Evolutionary conservation across 2,797 vertebrate genomes (phyloP), one percentile per base, ranked within the genome.

Genomic region (Peromyscus attwateri): DNA sequence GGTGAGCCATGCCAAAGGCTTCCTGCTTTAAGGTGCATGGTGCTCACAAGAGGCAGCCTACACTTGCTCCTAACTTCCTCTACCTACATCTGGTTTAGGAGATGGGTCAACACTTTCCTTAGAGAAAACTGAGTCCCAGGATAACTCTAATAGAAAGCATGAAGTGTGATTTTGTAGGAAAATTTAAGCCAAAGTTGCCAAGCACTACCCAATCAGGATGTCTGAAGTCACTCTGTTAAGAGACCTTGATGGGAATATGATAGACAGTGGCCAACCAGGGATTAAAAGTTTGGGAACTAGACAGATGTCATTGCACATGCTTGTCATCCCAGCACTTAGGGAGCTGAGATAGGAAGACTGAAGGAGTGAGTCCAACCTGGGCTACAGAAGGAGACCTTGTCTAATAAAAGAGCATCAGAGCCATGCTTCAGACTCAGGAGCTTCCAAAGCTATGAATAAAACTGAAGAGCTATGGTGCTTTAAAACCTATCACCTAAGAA

Each of bases 161-260:
- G 87, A 93, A 88, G 85, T 57, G 71, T 79, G 87, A 93, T 21
- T 93, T 73, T 68, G 73, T 52, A 40, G 16, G 91, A 55, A 85
- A 90, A 64, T 83, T 79, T 89, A 92, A 95, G 73, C 94, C 89
- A 93, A 93, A 85, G 55, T 85, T 95, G 80, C 83, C 23, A 95
- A 92, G 89, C 37, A 80, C n/a, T 25, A 40, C 40, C n/a, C 46
- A 57, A 19, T 93, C 55, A 85, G 37, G 71, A 75, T 55, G 31
- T 89, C 64, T 80, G 3, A 55, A 57, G 40, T 82, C 73, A 90
- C 4, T 60, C 81, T 49, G 43, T 81, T 68, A 93, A 31, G 43
- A 21, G 52, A 55, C 21, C 83, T 17, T 77, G 91, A 83, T 66
- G 2, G 81, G 31, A 85, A 85, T 82, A 52, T 70, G 62, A 96